These are phyloP conservation scores for Prochilodus magdalenae DNA, from an alignment of 2,113 vertebrate species.

Conservation along the genomic window DNA sequence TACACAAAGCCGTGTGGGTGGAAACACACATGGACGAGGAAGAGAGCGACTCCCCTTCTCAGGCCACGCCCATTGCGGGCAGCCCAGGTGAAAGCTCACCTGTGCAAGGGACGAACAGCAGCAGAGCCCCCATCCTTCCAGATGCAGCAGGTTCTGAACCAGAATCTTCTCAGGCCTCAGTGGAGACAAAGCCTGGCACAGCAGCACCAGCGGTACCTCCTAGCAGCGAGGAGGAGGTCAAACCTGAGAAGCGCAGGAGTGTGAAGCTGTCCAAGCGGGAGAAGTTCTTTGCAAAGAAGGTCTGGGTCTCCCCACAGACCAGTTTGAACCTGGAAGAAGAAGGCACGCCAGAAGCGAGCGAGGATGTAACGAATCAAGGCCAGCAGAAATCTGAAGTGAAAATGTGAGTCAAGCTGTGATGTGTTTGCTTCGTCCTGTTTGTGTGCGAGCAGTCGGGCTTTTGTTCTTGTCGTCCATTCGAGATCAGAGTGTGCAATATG, in stretches of 20 bases:
- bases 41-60: slow-evolving; percentile 64
- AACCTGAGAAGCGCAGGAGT: slow-evolving; percentile 64
- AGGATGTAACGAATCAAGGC: slow-evolving; percentile 36
- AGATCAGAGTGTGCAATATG: slow-evolving; percentile 43
- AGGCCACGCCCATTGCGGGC: slow-evolving; percentile 65
- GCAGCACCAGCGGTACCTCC: slow-evolving; percentile 34
- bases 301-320: slow-evolving; percentile 50
- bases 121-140: slow-evolving; percentile 17
- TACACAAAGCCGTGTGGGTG: slow-evolving; percentile 74
- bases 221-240: slow-evolving; percentile 17
- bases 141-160: slow-evolving; percentile 38
- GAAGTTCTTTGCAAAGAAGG: slow-evolving; percentile 63
- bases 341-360: background rate
- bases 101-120: background rate
- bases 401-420: slow-evolving; percentile 67
- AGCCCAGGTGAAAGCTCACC: slow-evolving; percentile 62
- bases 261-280: slow-evolving; percentile 69
- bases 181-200: slow-evolving; percentile 51
- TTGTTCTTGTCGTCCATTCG: slow-evolving; percentile 21
- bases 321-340: slow-evolving; percentile 53
- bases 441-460: slow-evolving; percentile 31
- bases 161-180: slow-evolving; percentile 39
- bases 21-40: slow-evolving; percentile 74
- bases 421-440: slow-evolving; percentile 30
- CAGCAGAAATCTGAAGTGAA: slow-evolving; percentile 53